phyloP scores from a whole-genome alignment of 2,888 invertebrate species.

The Deilephila porcellus region DNA sequence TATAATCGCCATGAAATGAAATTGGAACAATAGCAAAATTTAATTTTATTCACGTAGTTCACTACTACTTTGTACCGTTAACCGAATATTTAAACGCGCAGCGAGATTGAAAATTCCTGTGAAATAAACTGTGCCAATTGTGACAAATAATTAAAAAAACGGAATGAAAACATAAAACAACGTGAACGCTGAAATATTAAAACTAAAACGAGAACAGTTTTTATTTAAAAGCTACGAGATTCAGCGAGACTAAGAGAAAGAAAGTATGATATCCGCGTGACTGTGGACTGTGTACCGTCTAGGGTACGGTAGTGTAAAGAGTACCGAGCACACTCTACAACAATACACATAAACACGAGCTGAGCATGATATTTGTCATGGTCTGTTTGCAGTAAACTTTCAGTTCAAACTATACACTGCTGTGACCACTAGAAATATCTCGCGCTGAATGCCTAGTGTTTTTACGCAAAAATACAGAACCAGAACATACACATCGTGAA shows the following conservation, averaged over 20 bases:
- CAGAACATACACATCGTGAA: conserved; percentile 35
- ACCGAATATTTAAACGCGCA: conserved; percentile 17
- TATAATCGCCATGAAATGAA: conserved; percentile 30
- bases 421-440: conserved; percentile 34
- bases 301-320: not conserved
- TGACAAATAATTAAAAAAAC: conserved; percentile 36
- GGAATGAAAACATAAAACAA: conserved; percentile 36
- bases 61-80: conserved; percentile 10
- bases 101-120: conserved; percentile 13
- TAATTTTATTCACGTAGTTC: conserved; percentile 21
- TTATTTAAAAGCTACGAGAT: conserved; percentile 39
- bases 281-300: not conserved
- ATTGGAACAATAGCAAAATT: conserved; percentile 29
- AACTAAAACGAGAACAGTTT: conserved; percentile 37
- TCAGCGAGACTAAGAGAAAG: conserved; percentile 35
- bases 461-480: conserved; percentile 43
- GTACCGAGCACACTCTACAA: not conserved
- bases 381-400: conserved; percentile 48
- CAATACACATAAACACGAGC: conserved; percentile 30
- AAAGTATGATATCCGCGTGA: conserved; percentile 31
- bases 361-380: conserved; percentile 41
- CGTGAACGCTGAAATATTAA: conserved; percentile 28
- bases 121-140: conserved; percentile 19
- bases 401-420: conserved; percentile 38
- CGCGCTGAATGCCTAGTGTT: conserved; percentile 43